A percentile compares a stretch with the other conserved stretches of the same genome.
These are phyloP conservation scores for Lypha dubia DNA, from an alignment of 2,888 invertebrate genomes.

Conservation along the genomic window DNA sequence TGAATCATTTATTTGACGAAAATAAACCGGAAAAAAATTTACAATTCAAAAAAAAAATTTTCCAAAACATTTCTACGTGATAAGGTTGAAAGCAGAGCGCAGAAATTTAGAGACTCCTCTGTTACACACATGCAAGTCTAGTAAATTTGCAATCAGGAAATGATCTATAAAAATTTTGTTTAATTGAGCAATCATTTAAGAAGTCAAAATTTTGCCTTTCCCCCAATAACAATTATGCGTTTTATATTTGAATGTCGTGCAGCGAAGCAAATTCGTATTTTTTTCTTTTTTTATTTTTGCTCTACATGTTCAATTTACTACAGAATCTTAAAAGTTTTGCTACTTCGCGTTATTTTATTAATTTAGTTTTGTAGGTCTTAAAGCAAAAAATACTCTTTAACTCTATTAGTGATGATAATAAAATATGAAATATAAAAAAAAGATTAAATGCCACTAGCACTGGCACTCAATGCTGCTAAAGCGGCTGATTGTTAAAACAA, in stretches of 20 bases:
- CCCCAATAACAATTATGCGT: constrained; percentile 19
- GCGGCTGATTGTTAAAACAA: neutral
- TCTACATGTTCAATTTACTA: constrained; percentile 5
- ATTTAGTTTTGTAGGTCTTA: constrained; percentile 63
- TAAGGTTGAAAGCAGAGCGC: no score
- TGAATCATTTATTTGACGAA: no score
- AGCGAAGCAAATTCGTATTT: constrained; percentile 21
- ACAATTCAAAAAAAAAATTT: no score
- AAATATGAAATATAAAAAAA: constrained; percentile 20
- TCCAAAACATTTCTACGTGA: no score
- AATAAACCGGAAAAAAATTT: no score
- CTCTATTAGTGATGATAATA: constrained; percentile 37
- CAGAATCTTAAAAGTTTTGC: neutral
- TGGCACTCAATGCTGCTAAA: constrained; percentile 24
- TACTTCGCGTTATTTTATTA: constrained; percentile 49
- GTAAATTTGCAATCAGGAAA: no score
- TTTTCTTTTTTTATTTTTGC: neutral
- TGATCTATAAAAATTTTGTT: no score
- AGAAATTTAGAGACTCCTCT: no score
- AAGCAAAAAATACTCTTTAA: constrained; percentile 47
- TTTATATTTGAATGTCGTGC: constrained; percentile 39
- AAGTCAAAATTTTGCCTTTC: neutral
- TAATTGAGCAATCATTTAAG: neutral
- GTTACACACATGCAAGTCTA: no score
- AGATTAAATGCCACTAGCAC: constrained; percentile 29